Conservation (phyloP, 2,797 vertebrate genomes). For the Alauda arvensis region DNA sequence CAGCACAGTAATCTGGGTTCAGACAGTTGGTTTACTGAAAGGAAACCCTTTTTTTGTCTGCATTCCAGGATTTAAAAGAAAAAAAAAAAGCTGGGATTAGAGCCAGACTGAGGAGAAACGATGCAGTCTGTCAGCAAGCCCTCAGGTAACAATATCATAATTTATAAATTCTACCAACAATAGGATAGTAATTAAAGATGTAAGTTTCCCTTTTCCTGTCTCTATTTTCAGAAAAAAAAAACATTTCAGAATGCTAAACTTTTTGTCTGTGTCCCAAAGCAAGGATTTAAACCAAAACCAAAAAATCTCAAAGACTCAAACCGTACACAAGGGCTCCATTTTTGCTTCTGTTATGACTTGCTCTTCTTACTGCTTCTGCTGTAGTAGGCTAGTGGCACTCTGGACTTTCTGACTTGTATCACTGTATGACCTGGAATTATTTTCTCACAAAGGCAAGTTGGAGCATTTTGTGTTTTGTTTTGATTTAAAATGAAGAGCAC, state of each 20-base stretch:
- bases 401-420: background rate
- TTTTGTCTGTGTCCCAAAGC: slow-evolving; percentile 8
- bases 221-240: slow-evolving; percentile 45
- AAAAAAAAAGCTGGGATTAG: slow-evolving; percentile 55
- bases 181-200: slow-evolving; percentile 68
- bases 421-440: background rate
- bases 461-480: slow-evolving; percentile 17
- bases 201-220: slow-evolving; percentile 33
- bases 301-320: background rate
- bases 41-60: slow-evolving; percentile 65
- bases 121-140: slow-evolving; percentile 73
- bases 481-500: background rate
- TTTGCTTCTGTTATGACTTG: slow-evolving; percentile 53
- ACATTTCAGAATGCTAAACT: slow-evolving; percentile 33
- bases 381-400: background rate
- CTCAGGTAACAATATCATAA: slow-evolving; percentile 75
- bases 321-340: background rate
- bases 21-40: slow-evolving; percentile 69
- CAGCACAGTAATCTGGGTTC: slow-evolving; percentile 60
- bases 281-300: slow-evolving; percentile 2
- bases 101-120: slow-evolving; percentile 64
- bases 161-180: slow-evolving; percentile 72
- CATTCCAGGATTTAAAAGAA: slow-evolving; percentile 71
- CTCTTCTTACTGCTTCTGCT: background rate
- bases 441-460: background rate